A percentile compares a stretch with the other conserved stretches of the same genome.
Evolutionary conservation across 2,797 vertebrate genomes (phyloP).

Genomic region (Philypnodon macrostomus): DNA sequence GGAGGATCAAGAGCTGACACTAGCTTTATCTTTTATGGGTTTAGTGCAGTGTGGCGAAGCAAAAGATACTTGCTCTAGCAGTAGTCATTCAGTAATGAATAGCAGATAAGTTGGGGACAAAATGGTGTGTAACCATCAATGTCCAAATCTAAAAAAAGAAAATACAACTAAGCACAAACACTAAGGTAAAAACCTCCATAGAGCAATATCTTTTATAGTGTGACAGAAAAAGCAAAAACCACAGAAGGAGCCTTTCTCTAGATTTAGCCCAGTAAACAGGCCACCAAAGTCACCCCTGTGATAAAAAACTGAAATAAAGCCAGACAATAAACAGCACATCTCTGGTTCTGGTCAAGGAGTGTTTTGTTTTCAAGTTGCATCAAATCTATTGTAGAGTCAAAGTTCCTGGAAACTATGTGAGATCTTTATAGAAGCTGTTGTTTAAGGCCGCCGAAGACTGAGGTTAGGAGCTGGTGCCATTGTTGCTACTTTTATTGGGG

Average conservation of each 20-base stretch:
- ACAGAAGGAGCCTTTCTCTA: constrained; percentile 19
- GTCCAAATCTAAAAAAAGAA: no score
- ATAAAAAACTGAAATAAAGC: constrained; percentile 34
- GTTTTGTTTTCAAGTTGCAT: constrained; percentile 41
- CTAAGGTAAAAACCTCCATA: no score
- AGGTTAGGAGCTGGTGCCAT: constrained; percentile 34
- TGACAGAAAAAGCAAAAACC: constrained; percentile 35
- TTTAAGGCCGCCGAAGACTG: constrained; percentile 8
- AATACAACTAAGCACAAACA: no score
- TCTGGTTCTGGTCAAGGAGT: constrained; percentile 54
- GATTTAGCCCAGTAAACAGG: constrained; percentile 27
- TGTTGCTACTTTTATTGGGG: constrained; percentile 13
- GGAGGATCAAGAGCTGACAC: constrained; percentile 14
- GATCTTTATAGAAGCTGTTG: constrained; percentile 48
- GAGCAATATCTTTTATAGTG: constrained; percentile 10
- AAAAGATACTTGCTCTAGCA: no score
- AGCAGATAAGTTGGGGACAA: no score
- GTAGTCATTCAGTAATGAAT: no score
- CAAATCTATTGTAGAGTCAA: constrained; percentile 45
- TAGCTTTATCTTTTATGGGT: constrained; percentile 43
- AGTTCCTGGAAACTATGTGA: constrained; percentile 51
- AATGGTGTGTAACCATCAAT: no score
- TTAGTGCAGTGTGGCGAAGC: constrained; percentile 45
- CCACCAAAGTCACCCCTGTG: constrained; percentile 15
- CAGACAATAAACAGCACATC: constrained; percentile 50